Conservation (phyloP, 2,797 vertebrate genomes). For the Pipistrellus pygmaeus region DNA sequence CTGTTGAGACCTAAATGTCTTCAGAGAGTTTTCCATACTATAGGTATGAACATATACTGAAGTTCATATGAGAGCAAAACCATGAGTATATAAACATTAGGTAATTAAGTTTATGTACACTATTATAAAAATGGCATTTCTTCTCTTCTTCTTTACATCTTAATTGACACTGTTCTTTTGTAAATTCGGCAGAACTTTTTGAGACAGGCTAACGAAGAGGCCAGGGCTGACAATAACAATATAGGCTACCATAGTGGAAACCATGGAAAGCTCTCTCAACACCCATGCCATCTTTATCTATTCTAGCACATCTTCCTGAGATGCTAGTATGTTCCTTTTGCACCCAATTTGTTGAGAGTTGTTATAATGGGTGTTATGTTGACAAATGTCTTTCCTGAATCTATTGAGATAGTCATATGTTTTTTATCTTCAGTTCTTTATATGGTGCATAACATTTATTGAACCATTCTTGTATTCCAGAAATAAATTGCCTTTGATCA, state of each 20-base stretch:
- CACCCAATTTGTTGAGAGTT: background rate
- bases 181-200: background rate
- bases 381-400: background rate
- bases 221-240: background rate
- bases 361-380: background rate
- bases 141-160: slow-evolving; percentile 12
- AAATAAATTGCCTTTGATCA: background rate
- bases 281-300: background rate
- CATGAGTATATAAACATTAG: background rate
- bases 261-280: background rate
- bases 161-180: background rate
- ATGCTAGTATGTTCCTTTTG: background rate
- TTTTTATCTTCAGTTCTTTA: background rate
- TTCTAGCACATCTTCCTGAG: background rate
- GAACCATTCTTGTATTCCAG: background rate
- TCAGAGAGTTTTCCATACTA: background rate
- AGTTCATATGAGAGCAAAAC: background rate
- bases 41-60: background rate
- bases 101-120: background rate
- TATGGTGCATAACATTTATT: background rate
- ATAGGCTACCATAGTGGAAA: background rate
- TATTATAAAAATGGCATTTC: background rate
- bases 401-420: background rate
- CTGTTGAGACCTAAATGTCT: background rate
- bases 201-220: background rate